Evolutionary conservation across 2,888 invertebrate species (phyloP), one percentile per base, ranked within the genome.

Genomic region (Napeogenes sylphis): DNA sequence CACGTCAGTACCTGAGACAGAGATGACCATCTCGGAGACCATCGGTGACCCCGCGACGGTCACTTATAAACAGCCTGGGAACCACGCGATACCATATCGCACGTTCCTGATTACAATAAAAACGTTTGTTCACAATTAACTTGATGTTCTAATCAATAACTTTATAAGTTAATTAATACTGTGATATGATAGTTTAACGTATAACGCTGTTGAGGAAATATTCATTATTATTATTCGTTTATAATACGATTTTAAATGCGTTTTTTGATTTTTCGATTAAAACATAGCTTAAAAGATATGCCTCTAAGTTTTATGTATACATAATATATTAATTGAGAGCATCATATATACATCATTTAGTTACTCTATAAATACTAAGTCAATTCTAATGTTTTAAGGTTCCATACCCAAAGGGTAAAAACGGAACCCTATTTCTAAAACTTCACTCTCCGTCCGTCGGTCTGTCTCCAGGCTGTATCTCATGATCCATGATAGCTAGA

Each of bases 61-160:
- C 89, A 87, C 83, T 86, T 83, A 82, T 79, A 82, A 83, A 81
- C 86, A 80, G 77, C 83, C 87, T 90, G 90, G 88, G 90, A 89
- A 89, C 86, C 71, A 46, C 14, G 61, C 73, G 89, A 89, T 89
- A 89, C 75, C 80, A 71, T 83, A 89, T 87, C 87, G 83, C 89
- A 89, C 89, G 89, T 88, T 84, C 78, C 73, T 77, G 80, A 84
- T 83, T 82, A 83, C 72, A 80, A 77, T 73, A 73, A 74, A 73
- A 73, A 80, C 77, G 77, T 76, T 80, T 75, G 76, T 75, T 72
- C 66, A 75, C 80, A 83, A 77, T 76, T 76, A 77, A 70, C 71
- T 69, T 58, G 54, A 62, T 65, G 63, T 65, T 66, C 58, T 64
- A 66, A 66, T 66, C 68, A 62, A 62, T 65, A 61, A 67, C 66